Conservation (phyloP, 2,888 invertebrate species). For the Machimus atricapillus region DNA sequence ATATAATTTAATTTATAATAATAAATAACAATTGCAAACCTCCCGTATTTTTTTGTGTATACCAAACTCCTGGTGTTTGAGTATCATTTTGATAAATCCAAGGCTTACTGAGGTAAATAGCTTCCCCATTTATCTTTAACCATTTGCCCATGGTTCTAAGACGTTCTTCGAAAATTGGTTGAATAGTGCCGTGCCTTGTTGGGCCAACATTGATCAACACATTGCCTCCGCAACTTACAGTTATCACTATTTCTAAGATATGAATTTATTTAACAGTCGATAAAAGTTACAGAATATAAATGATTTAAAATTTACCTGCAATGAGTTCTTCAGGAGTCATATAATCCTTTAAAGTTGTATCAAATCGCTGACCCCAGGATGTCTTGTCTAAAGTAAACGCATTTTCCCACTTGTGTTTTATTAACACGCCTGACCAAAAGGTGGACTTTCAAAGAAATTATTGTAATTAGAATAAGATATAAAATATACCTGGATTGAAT, state of each 20-base stretch:
- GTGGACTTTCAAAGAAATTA: not conserved
- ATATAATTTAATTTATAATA: not conserved
- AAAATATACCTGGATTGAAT: conserved; percentile 73
- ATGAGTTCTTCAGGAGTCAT: conserved; percentile 74
- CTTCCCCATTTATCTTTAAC: conserved; percentile 85
- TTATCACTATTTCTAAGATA: conserved; percentile 70
- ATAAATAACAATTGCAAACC: conserved; percentile 45
- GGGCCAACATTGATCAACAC: conserved; percentile 79
- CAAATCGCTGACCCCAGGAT: conserved; percentile 87
- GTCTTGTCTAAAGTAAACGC: conserved; percentile 86
- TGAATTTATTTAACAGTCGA: not conserved
- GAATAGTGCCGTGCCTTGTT: conserved; percentile 85
- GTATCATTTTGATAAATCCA: conserved; percentile 87
- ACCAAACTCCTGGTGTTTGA: conserved; percentile 76
- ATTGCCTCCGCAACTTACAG: conserved; percentile 85
- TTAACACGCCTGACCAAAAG: conserved; percentile 61
- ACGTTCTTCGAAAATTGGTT: conserved; percentile 86
- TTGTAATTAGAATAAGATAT: not conserved
- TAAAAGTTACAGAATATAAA: not conserved
- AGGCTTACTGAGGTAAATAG: conserved; percentile 79
- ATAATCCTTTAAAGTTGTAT: conserved; percentile 73
- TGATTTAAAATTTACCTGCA: conserved; percentile 53
- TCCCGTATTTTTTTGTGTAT: conserved; percentile 63
- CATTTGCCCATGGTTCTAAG: conserved; percentile 79
- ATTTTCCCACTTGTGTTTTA: conserved; percentile 93